Base-by-base conservation (phyloP, 2,888 invertebrate species). In the Harpagoxenus sublaevis region DNA sequence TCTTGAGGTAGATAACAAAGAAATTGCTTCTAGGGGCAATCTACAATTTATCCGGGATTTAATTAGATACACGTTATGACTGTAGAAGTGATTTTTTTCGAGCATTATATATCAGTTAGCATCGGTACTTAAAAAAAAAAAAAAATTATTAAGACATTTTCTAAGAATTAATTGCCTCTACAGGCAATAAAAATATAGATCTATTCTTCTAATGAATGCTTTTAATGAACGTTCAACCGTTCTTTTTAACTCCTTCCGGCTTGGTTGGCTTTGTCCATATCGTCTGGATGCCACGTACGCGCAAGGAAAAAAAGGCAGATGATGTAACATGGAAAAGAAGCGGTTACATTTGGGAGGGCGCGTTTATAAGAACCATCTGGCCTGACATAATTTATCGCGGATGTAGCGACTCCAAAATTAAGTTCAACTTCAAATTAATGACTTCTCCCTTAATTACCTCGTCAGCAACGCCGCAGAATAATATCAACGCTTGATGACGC, bases 321-420 rank as follows among this genome's bases (percentile, higher is more conserved):
- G 87, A 87, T 84, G 83, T 87, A 87, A 87, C 74, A 35, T 31
- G n/a, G 62, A 74, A 31, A 48, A 62, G n/a, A 12, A 55, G 10
- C 51, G 42, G n/a, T 86, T 62, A 73, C 68, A 62, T 51, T 68
- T 48, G 42, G 3, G 6, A 15, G 42, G 45, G 31, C 10, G 53
- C 53, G 12, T 18, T 85, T 71, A 31, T 53, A 12, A 55, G 83
- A 75, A 79, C 62, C 48, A 35, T 57, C 68, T 68, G 42, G 42
- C 0, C 48, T 15, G 8, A 15, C 42, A 10, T 79, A 84, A 87
- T 83, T 84, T 71, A 82, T 55, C 39, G 42, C 53, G 60, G 55
- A 45, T 87, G 31, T 87, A 81, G 23, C 4, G n/a, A 31, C 42
- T 68, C 10, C 12, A 6, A 31, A 68, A 57, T 78, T 31, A 68